A percentile compares a stretch with the other conserved stretches of the same genome.
These are phyloP conservation scores for Oophaga pumilio DNA, from an alignment of 2,113 vertebrate genomes.

Conservation along the genomic window DNA sequence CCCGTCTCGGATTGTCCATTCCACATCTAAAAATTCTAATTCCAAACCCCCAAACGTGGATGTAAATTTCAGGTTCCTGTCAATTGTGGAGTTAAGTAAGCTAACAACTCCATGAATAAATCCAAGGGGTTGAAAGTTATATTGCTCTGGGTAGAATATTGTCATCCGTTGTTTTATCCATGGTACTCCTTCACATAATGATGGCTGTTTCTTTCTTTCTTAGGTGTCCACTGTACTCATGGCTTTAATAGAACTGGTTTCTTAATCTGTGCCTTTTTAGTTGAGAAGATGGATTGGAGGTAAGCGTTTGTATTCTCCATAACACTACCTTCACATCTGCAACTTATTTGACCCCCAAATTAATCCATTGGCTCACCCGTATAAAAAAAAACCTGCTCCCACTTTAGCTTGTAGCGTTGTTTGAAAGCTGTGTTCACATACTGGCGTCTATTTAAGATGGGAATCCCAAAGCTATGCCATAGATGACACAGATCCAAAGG, in stretches of 20 bases:
- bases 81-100: no score
- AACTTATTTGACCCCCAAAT: neutral
- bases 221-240: conserved; percentile 98
- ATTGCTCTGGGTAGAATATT: no score
- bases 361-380: fast-evolving
- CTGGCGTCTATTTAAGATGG: no score
- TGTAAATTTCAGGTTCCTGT: no score
- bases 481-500: no score
- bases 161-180: neutral
- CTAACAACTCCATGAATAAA: no score
- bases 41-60: no score
- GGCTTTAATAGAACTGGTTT: conserved; percentile 98
- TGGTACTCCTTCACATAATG: neutral
- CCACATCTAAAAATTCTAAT: no score
- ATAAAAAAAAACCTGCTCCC: neutral
- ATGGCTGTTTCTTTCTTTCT: conserved; percentile 60
- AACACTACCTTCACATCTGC: neutral
- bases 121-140: no score
- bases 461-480: no score
- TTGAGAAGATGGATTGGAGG: conserved; percentile 99
- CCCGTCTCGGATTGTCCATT: no score
- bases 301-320: conserved; percentile 64
- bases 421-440: no score
- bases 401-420: neutral
- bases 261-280: conserved; percentile 96